Evolutionary conservation across 2,797 vertebrate species (phyloP), one percentile per base, ranked within the genome.

Genomic region (Fistularia commersonii): DNA sequence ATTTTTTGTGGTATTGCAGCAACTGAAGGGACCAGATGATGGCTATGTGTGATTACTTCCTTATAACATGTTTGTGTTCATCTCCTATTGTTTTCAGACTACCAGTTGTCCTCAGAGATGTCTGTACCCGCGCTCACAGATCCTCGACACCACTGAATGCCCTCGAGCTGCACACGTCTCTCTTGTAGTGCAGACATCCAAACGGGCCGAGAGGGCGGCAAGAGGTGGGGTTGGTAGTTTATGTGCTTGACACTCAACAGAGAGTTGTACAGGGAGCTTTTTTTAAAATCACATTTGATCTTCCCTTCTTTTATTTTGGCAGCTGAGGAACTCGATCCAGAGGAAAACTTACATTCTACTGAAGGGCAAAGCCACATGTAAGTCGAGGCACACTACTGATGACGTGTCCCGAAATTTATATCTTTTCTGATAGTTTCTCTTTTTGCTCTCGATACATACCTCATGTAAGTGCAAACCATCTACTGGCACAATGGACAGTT

Each of bases 51-150:
- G 54, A 45, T 61, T 45, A 13, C 6, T 13, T 3, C 15, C 8
- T 12, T 3, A 23, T 54, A 32, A 13, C 64, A 48, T 52, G 41
- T 78, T 68, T 75, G 14, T 62, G 51, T 44, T 50, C 8, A 8
- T 43, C 23, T 23, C 23, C 40, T 23, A 12, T 3, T 60, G 51
- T 44, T 69, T 63, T 33, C 84, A 97, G 95, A 79, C 84, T 49
- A 1, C 3, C 8, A 55, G 77, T 45, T 66, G 38, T 48, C 52
- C 11, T 0, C 74, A 80, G 45, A 91, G 83, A 69, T 91, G 80
- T 41, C 69, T 86, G 51, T 90, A 91, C 73, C 91, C 93, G 8
- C 86, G 71, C 65, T 93, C 93, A 0, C 89, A 90, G 3, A 92
- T 94, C 32, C 75, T 90, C 6, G 79, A 89, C 45, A 87, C 88